Evolutionary conservation across 2,113 vertebrate species (phyloP), one percentile per base, ranked within the genome.

Genomic region (Oostethus manadensis): DNA sequence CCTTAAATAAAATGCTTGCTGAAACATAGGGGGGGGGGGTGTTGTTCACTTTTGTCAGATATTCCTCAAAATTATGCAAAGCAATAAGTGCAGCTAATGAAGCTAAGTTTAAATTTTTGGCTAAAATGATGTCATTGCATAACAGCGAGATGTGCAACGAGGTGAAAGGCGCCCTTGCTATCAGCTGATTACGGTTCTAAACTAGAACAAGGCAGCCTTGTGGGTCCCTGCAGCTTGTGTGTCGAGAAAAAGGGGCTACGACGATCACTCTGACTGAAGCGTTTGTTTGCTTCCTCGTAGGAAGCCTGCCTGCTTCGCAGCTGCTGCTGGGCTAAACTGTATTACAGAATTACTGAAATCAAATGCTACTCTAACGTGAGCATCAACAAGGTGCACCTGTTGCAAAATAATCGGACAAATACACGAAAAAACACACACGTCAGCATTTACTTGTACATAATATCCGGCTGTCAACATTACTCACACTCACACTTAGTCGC

Each of bases 201-300:
- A 53, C 35, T 67, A 81, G 66, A 83, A 87, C 84, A 86, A 87
- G 40, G 13, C 66, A 66, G 51, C 67, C 76, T 70, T 76, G 73
- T 72, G 68, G 59, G 58, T 61, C 48, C 35, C 35, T 66, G 64
- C 46, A 68, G 65, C 66, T 73, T 18, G 67, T 38, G 48, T 71
- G 78, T 80, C 69, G 76, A 67, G 69, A 69, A 63, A 59, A 22
- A 62, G 69, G 68, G 73, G 55, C 64, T 55, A 49, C 0, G 35
- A 60, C 54, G 26, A 68, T 77, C 51, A 15, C 75, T 68, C 29
- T 85, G 79, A 88, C 79, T 78, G 74, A 69, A 70, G 76, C 85
- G 78, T 82, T 87, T 87, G 85, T 88, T 74, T 74, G 22, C 15
- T 35, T 59, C 26, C 64, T 42, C 7, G 17, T 53, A 35, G 60